Evolutionary conservation across 1,140 invertebrate genomes (phyloP).

Genomic region (Penaeus indicus): DNA sequence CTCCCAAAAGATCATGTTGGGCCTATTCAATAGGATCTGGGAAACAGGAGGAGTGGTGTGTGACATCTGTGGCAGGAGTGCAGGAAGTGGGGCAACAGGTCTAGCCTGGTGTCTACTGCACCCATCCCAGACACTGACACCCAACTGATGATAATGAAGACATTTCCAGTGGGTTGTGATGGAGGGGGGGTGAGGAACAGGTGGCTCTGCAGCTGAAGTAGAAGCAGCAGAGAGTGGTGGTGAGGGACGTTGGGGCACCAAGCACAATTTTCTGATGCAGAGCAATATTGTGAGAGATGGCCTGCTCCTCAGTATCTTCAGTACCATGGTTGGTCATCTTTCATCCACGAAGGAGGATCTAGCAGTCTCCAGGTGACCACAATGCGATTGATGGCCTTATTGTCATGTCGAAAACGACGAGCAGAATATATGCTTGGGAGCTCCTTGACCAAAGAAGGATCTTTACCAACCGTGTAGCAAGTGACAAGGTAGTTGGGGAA

Average conservation of each 20-base stretch:
- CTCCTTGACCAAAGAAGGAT: background rate
- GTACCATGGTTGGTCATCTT: background rate
- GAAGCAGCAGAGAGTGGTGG: background rate
- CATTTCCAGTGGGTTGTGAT: slow-evolving; percentile 13
- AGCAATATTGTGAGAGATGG: background rate
- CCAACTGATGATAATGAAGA: background rate
- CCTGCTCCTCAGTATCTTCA: background rate
- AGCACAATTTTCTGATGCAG: background rate
- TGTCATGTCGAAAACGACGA: background rate
- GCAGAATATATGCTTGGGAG: background rate
- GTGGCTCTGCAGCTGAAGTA: background rate
- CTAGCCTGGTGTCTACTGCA: no score
- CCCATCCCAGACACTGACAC: no score
- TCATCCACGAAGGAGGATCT: background rate
- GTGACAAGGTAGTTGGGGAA: no score
- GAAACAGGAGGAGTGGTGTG: no score
- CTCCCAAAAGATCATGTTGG: no score
- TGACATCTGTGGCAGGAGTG: no score
- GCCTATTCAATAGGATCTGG: no score
- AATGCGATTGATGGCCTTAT: background rate
- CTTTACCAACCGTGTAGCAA: no score
- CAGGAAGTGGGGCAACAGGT: no score
- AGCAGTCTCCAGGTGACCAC: background rate
- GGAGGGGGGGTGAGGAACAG: background rate
- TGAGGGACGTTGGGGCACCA: background rate